phyloP scores from a whole-genome alignment of 2,888 invertebrate genomes.

The Cyclophora punctaria region DNA sequence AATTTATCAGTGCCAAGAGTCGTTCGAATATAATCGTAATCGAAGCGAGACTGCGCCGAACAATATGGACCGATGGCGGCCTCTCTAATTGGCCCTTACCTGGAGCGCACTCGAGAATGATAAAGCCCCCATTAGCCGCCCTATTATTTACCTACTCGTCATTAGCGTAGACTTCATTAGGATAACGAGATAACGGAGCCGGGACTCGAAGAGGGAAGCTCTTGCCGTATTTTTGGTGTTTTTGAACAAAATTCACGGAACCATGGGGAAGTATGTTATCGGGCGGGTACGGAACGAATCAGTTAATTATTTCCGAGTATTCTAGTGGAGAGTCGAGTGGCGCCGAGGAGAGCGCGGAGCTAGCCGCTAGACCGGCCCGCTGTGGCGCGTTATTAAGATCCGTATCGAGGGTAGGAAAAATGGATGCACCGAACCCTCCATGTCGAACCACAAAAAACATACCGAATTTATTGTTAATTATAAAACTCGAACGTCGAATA shows the following conservation, averaged over 20 bases:
- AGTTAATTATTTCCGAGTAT: slow-evolving; percentile 55
- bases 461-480: slow-evolving; percentile 75
- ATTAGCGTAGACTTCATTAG: slow-evolving; percentile 76
- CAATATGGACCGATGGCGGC: slow-evolving; percentile 73
- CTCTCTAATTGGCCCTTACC: slow-evolving; percentile 75
- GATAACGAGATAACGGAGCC: slow-evolving; percentile 74
- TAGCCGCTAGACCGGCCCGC: too few species aligned
- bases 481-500: slow-evolving; percentile 68
- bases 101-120: slow-evolving; percentile 75
- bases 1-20: slow-evolving; percentile 70
- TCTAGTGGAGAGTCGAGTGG: slow-evolving; percentile 16
- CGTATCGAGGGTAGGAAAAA: slow-evolving; percentile 61
- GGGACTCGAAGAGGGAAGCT: slow-evolving; percentile 44
- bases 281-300: slow-evolving; percentile 32
- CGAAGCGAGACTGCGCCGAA: slow-evolving; percentile 69
- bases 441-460: slow-evolving; percentile 59
- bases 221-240: slow-evolving; percentile 60
- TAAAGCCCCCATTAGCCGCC: slow-evolving; percentile 75
- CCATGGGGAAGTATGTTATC: slow-evolving; percentile 34
- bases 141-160: slow-evolving; percentile 76
- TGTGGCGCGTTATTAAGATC: slow-evolving; percentile 58
- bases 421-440: slow-evolving; percentile 48
- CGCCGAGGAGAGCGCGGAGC: slow-evolving; percentile 3
- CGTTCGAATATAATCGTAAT: slow-evolving; percentile 73
- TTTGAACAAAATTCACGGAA: slow-evolving; percentile 51